Conservation (phyloP, 2,888 invertebrate genomes). For the Drosophila quinaria region DNA sequence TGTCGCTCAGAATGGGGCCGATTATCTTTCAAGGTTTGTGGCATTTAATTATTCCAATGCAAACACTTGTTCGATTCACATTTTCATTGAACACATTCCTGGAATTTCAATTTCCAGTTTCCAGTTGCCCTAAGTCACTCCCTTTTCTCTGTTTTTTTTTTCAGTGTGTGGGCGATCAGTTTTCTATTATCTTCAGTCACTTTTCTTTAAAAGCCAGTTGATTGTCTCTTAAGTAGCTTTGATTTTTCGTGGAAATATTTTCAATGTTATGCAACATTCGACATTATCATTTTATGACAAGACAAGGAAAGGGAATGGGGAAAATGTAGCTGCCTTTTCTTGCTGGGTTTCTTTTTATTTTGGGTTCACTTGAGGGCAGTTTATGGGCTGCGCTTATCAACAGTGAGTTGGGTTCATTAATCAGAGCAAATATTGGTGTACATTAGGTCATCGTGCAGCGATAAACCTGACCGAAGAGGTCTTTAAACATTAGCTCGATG, state of each 20-base stretch:
- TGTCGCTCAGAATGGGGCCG: slow-evolving; percentile 65
- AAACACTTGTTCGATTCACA: slow-evolving; percentile 65
- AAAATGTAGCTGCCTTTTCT: slow-evolving; percentile 16
- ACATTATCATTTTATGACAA: slow-evolving; percentile 34
- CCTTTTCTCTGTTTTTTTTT: not conserved
- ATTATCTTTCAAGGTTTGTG: slow-evolving; percentile 48
- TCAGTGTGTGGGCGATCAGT: slow-evolving; percentile 24
- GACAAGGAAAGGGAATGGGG: slow-evolving; percentile 6
- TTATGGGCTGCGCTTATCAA: slow-evolving; percentile 50
- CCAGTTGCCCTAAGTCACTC: not conserved
- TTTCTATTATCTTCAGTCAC: not conserved
- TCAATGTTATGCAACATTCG: slow-evolving; percentile 28
- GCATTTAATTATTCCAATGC: slow-evolving; percentile 79
- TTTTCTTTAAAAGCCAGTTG: not conserved
- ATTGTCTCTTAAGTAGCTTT: slow-evolving; percentile 9
- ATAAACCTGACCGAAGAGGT: slow-evolving; percentile 40
- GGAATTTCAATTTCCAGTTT: slow-evolving; percentile 20
- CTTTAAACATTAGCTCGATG: not conserved
- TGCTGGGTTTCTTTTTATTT: not conserved
- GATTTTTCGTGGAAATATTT: slow-evolving; percentile 26
- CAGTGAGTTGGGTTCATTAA: slow-evolving; percentile 40
- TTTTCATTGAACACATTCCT: slow-evolving; percentile 28
- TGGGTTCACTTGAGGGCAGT: slow-evolving; percentile 50
- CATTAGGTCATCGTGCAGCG: slow-evolving; percentile 72
- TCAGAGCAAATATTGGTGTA: slow-evolving; percentile 68